phyloP scores from a whole-genome alignment of 2,888 invertebrate species.

The Calameuta filiformis region DNA sequence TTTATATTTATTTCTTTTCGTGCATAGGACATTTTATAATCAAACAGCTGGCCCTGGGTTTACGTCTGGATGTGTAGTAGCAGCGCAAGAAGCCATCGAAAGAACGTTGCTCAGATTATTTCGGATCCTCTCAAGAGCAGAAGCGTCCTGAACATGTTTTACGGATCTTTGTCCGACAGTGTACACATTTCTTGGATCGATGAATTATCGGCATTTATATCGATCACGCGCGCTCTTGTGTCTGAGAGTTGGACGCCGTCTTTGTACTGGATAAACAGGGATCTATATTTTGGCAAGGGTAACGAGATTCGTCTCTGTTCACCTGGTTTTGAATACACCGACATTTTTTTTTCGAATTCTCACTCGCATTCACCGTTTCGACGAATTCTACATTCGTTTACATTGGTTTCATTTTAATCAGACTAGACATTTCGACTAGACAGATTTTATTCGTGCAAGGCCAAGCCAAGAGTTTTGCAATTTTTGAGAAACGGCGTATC shows the following conservation, averaged over 20 bases:
- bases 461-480: slow-evolving; percentile 51
- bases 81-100: neutral
- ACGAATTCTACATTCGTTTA: neutral
- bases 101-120: neutral
- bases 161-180: neutral
- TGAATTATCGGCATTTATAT: neutral
- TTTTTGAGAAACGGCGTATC: slow-evolving; percentile 27
- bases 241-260: neutral
- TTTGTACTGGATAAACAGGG: neutral
- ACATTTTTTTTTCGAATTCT: neutral
- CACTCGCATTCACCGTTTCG: neutral
- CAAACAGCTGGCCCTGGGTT: neutral
- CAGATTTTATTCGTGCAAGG: neutral
- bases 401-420: neutral
- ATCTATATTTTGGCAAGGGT: neutral
- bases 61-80: neutral
- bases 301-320: neutral
- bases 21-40: neutral
- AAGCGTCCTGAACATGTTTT: neutral
- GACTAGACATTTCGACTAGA: neutral
- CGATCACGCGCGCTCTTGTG: neutral
- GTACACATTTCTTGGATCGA: neutral
- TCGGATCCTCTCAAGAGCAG: neutral
- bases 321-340: neutral
- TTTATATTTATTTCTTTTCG: neutral